Evolutionary conservation across 30 jellyfish, hydroid and myxozoan genomes (phyloP).

Genomic region (Rhopilema esculentum): DNA sequence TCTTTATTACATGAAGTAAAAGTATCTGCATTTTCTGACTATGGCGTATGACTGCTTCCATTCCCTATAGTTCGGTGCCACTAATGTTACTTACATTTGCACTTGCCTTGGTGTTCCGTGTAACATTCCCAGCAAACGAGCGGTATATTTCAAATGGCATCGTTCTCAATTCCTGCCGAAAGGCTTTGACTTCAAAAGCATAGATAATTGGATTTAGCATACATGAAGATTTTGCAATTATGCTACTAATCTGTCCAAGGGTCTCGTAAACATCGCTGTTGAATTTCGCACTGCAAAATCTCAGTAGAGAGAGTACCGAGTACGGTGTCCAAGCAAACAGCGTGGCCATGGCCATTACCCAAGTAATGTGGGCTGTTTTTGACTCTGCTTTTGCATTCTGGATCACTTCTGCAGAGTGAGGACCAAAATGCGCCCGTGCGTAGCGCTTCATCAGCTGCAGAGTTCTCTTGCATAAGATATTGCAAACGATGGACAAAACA

Average conservation of each 20-base stretch:
- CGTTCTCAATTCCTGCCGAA: slow-evolving; percentile 11
- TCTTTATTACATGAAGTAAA: too few species aligned
- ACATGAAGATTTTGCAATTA: slow-evolving; percentile 22
- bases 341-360: slow-evolving; percentile 14
- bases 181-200: not conserved
- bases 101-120: not conserved
- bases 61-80: not conserved
- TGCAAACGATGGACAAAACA: not conserved
- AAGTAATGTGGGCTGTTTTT: not conserved
- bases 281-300: not conserved
- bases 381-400: slow-evolving; percentile 30
- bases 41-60: too few species aligned
- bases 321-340: slow-evolving; percentile 33
- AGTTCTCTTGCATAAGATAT: slow-evolving; percentile 11
- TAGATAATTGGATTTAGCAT: slow-evolving; percentile 28
- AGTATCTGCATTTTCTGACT: too few species aligned
- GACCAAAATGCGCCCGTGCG: slow-evolving; percentile 28
- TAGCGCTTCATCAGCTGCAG: slow-evolving; percentile 13
- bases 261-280: not conserved
- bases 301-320: slow-evolving; percentile 8
- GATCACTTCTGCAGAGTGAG: slow-evolving; percentile 1
- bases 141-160: not conserved
- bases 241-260: slow-evolving; percentile 5
- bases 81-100: not conserved
- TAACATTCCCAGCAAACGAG: not conserved